phyloP scores from a whole-genome alignment of 2,113 vertebrate species.

The Xiphophorus hellerii region DNA sequence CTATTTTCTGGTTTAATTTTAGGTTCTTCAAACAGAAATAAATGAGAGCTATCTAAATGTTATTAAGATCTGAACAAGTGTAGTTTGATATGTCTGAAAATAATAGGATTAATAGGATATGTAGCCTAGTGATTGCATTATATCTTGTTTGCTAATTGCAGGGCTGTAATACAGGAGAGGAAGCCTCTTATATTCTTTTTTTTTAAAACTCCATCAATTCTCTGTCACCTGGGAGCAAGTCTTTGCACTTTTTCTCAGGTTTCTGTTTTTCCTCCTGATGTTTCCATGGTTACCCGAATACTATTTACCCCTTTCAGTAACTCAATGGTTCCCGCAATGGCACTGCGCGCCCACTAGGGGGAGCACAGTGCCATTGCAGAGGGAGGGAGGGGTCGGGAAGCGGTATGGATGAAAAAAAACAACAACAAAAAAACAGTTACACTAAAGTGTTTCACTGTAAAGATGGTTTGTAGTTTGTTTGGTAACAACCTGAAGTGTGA shows the following conservation, averaged over 20 bases:
- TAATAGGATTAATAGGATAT: no score
- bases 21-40: not conserved
- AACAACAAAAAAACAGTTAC: no score
- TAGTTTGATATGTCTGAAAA: not conserved
- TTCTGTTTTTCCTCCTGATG: constrained; percentile 55
- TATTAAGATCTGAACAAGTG: not conserved
- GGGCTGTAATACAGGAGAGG: constrained; percentile 64
- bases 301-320: constrained; percentile 50
- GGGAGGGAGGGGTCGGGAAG: no score
- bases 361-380: no score
- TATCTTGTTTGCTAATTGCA: no score
- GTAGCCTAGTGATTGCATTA: no score
- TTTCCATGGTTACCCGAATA: constrained; percentile 72
- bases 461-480: no score
- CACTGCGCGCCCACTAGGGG: no score
- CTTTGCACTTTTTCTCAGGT: constrained; percentile 36
- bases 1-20: not conserved
- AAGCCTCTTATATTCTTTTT: constrained; percentile 67
- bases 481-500: no score
- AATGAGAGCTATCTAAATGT: not conserved
- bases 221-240: constrained; percentile 49
- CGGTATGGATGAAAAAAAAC: no score
- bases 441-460: no score
- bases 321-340: no score
- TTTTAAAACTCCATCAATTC: constrained; percentile 66